phyloP scores from a whole-genome alignment of 2,113 vertebrate species.

The Aptenodytes forsteri region DNA sequence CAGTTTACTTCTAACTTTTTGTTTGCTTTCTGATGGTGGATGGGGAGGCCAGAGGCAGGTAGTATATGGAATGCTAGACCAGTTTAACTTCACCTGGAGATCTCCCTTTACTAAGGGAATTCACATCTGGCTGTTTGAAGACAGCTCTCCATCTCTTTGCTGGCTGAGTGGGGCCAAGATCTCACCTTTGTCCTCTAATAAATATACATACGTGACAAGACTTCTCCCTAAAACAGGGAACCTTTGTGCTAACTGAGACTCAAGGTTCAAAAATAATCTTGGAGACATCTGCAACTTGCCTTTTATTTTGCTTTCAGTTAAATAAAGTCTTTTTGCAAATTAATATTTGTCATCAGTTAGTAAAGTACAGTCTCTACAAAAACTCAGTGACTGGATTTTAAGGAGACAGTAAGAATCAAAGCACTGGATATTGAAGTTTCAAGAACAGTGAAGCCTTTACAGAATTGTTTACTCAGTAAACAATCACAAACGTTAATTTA shows the following conservation, averaged over 20 bases:
- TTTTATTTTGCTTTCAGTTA: neutral
- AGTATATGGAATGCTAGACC: neutral
- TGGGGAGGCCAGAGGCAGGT: neutral
- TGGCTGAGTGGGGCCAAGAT: neutral
- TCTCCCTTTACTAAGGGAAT: neutral
- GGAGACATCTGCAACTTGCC: neutral
- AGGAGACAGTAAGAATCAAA: neutral
- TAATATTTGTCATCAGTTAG: neutral
- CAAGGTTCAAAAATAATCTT: neutral
- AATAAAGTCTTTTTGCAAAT: neutral
- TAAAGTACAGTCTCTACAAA: neutral
- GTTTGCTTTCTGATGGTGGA: neutral
- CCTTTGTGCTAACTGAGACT: neutral
- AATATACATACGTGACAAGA: neutral
- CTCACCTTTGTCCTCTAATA: neutral
- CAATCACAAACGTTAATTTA: neutral
- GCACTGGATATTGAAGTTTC: neutral
- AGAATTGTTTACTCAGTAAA: neutral
- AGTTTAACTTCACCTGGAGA: neutral
- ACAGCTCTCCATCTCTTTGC: neutral
- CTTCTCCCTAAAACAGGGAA: neutral
- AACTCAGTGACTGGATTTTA: neutral
- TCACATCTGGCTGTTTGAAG: neutral
- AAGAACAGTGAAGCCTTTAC: neutral
- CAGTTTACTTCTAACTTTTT: neutral